A percentile compares a stretch with the other conserved stretches of the same genome.
These are phyloP conservation scores for Sciaenops ocellatus DNA, from an alignment of 2,797 vertebrate species.

Conservation along the genomic window DNA sequence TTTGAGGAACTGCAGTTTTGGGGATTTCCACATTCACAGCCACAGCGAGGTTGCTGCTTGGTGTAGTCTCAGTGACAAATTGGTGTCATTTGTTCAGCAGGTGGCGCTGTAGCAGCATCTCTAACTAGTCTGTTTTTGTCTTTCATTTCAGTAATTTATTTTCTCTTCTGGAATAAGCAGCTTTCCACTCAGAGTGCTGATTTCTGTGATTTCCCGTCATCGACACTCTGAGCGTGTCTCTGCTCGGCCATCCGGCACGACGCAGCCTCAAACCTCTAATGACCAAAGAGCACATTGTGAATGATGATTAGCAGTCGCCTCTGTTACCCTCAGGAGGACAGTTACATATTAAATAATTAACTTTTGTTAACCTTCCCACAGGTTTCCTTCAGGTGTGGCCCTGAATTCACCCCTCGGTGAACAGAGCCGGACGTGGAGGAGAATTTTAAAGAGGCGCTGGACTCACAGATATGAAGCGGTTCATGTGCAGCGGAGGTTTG, in stretches of 20 bases:
- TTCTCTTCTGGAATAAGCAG: background rate
- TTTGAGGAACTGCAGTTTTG: too few relatives aligned
- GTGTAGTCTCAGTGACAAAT: too few relatives aligned
- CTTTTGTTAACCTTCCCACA: slow-evolving; percentile 42
- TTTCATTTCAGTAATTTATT: too few relatives aligned
- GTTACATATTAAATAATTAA: slow-evolving; percentile 60
- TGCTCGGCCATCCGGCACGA: background rate
- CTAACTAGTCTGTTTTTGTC: too few relatives aligned
- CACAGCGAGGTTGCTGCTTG: too few relatives aligned
- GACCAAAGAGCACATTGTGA: background rate
- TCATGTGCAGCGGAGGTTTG: background rate
- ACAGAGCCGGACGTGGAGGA: background rate
- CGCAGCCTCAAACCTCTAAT: slow-evolving; percentile 28
- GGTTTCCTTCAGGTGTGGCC: slow-evolving; percentile 49
- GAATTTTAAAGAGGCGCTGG: slow-evolving; percentile 48
- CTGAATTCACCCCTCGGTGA: slow-evolving; percentile 30
- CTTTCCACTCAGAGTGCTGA: slow-evolving; percentile 5
- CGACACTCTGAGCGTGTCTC: background rate
- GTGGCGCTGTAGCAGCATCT: too few relatives aligned
- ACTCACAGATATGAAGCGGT: background rate
- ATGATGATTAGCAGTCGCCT: slow-evolving; percentile 44
- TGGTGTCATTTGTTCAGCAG: too few relatives aligned
- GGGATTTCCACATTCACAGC: too few relatives aligned
- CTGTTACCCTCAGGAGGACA: slow-evolving; percentile 35
- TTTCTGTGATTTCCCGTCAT: background rate